Conservation (phyloP, 1,140 invertebrate species). For the Scylla paramamosain region DNA sequence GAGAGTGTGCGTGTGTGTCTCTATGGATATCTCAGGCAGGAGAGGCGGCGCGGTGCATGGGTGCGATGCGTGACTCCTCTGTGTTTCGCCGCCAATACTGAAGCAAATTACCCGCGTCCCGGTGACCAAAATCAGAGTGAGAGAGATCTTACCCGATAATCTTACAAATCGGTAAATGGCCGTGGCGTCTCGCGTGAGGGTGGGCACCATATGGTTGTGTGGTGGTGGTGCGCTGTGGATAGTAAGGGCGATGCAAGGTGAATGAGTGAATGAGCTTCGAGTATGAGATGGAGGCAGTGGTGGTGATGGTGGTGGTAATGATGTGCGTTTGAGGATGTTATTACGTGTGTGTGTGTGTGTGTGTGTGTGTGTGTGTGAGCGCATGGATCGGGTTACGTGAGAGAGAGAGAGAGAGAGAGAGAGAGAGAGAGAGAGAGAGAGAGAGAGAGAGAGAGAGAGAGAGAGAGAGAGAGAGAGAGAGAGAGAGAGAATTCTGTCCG, state of each 20-base stretch:
- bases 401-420: too few relatives aligned
- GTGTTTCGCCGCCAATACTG: background rate
- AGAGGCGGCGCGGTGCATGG: background rate
- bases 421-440: too few relatives aligned
- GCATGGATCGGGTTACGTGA: too few relatives aligned
- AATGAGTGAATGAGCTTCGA: background rate
- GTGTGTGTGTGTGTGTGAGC: too few relatives aligned
- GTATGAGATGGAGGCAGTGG: too few relatives aligned
- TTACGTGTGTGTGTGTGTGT: too few relatives aligned
- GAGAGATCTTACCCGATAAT: constrained; percentile 38
- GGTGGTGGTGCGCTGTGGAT: background rate
- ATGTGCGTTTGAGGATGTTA: background rate
- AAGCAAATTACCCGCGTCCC: background rate
- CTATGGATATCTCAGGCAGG: too few relatives aligned
- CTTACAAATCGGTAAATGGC: constrained; percentile 33
- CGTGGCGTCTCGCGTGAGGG: constrained; percentile 7
- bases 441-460: too few relatives aligned
- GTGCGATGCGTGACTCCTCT: background rate
- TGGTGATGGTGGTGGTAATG: background rate
- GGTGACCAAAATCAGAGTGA: constrained; percentile 12
- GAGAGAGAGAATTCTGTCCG: too few relatives aligned
- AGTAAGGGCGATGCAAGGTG: background rate
- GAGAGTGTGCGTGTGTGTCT: too few relatives aligned
- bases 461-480: too few relatives aligned
- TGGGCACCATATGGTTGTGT: background rate